Conservation (phyloP, 1,140 invertebrate species). For the Aphidius ervi region DNA sequence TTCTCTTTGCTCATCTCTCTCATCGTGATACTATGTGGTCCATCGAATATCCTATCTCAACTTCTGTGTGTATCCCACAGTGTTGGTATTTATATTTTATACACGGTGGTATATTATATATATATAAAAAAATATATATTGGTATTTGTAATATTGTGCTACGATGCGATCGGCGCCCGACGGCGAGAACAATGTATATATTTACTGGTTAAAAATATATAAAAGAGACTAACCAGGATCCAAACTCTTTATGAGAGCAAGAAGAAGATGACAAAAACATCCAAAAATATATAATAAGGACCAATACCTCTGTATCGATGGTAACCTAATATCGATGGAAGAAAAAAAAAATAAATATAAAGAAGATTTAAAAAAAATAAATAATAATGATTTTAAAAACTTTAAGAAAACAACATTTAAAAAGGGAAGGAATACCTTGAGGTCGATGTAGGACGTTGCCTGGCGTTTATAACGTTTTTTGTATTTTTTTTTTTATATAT, state of each 20-base stretch:
- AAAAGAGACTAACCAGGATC: no score
- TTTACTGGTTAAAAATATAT: neutral
- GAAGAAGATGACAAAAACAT: neutral
- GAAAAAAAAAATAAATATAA: slow-evolving; percentile 1
- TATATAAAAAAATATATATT: no score
- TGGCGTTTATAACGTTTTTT: neutral
- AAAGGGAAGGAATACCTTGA: neutral
- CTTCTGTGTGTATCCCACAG: neutral
- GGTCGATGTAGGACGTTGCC: neutral
- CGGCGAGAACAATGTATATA: slow-evolving; percentile 8
- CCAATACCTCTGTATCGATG: neutral
- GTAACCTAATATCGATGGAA: slow-evolving; percentile 4
- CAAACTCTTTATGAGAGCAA: neutral
- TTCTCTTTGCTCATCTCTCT: no score
- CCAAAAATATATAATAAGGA: no score
- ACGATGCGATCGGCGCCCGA: slow-evolving; percentile 6
- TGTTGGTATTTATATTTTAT: neutral
- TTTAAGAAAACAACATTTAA: neutral
- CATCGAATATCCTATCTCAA: no score
- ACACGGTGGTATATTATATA: no score
- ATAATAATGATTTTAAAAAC: neutral
- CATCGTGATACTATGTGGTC: no score
- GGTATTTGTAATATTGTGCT: no score
- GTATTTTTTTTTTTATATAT: no score
- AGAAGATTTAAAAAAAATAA: neutral